Conservation (phyloP, 37 sponge, comb jelly and placozoan species). For the Chondrosia reniformis region DNA sequence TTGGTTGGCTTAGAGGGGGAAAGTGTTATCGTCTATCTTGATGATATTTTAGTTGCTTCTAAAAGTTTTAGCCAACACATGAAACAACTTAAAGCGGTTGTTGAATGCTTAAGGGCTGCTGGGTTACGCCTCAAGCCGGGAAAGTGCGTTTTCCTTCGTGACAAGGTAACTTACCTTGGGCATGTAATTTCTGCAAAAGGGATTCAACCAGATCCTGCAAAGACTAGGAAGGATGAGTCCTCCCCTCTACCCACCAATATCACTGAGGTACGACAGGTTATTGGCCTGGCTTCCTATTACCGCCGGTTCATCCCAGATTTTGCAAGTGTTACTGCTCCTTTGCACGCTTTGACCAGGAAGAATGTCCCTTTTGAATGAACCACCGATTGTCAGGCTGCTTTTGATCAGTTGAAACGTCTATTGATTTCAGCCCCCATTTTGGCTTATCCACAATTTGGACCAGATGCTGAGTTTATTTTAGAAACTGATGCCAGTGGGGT, state of each 20-base stretch:
- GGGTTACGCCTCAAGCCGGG: constrained; percentile 24
- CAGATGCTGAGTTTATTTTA: background rate
- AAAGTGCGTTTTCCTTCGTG: constrained; percentile 38
- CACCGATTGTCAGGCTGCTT: constrained; percentile 11
- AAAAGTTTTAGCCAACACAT: too few relatives aligned
- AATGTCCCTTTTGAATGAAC: constrained; percentile 25
- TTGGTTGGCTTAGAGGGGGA: constrained; percentile 18
- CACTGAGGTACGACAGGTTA: constrained; percentile 8
- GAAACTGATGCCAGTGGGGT: too few relatives aligned
- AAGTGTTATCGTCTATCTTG: constrained; percentile 17
- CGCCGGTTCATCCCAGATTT: constrained; percentile 30
- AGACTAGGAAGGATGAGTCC: constrained; percentile 6
- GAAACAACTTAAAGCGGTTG: too few relatives aligned
- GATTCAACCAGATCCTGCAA: constrained; percentile 39
- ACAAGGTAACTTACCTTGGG: constrained; percentile 22
- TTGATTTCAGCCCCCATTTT: constrained; percentile 33
- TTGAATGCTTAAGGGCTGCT: too few relatives aligned
- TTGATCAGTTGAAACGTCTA: constrained; percentile 27
- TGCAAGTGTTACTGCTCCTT: constrained; percentile 28
- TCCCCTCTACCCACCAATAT: constrained; percentile 37
- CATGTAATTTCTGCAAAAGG: constrained; percentile 34
- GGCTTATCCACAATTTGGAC: constrained; percentile 24
- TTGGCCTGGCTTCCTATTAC: constrained; percentile 47
- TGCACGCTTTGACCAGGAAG: constrained; percentile 26
- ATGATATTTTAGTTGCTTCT: too few relatives aligned